phyloP scores from a whole-genome alignment of 2,888 invertebrate species.

The Toxonevra muliebris region DNA sequence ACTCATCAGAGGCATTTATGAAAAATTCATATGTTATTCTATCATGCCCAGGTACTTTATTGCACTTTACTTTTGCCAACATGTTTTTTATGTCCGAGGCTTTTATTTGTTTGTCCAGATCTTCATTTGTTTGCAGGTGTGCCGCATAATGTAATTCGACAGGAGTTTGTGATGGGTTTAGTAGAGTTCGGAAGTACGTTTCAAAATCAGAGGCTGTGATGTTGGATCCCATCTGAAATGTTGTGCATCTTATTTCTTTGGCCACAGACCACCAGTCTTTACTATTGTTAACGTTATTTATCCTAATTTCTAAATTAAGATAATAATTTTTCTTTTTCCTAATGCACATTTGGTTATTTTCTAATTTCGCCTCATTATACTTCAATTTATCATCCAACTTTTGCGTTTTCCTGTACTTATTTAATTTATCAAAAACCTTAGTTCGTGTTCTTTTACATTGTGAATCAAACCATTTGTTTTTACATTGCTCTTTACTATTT shows the following conservation, averaged over 20 bases:
- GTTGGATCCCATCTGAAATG: not conserved
- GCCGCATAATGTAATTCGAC: slow-evolving; percentile 1
- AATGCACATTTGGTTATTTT: not conserved
- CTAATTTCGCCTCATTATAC: slow-evolving; percentile 1
- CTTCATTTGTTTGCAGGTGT: not conserved
- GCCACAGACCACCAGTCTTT: not conserved
- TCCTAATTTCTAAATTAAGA: not conserved
- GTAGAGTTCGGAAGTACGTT: not conserved
- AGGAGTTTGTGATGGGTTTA: slow-evolving; percentile 1
- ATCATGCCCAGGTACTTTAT: slow-evolving; percentile 1
- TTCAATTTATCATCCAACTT: not conserved
- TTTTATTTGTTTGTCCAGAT: not conserved
- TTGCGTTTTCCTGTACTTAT: too few relatives aligned
- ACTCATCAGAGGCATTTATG: too few relatives aligned
- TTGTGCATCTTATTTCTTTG: slow-evolving; percentile 3
- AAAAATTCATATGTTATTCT: slow-evolving; percentile 5
- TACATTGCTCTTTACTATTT: too few relatives aligned
- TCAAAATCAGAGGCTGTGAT: slow-evolving; percentile 2
- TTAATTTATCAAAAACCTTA: not conserved
- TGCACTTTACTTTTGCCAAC: slow-evolving; percentile 1
- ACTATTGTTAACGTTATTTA: not conserved
- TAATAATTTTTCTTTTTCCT: not conserved
- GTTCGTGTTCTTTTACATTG: not conserved
- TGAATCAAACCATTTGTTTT: not conserved
- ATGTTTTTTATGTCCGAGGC: not conserved